Base-by-base conservation (phyloP, 2,113 vertebrate genomes). In the Saimiri boliviensis region DNA sequence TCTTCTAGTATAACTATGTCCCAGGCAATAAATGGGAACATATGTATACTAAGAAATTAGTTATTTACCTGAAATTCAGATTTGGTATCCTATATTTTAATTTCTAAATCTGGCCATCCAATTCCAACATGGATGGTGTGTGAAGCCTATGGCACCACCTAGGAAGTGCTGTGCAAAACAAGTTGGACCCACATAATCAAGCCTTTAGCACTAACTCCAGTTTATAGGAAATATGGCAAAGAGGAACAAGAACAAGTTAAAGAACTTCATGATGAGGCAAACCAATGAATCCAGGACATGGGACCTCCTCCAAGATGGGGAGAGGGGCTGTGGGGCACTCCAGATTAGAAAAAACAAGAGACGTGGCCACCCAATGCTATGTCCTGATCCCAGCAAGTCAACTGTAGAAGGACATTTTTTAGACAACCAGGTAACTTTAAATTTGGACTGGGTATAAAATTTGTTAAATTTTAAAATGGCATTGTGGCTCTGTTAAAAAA, bases 91-190 rank as follows among this genome's bases (percentile, higher is more conserved):
- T 14, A 6, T 32, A 63, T 63, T 63, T 63, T 30, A 30, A 63
- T 63, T 63, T 63, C 27, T 63, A 30, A 63, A 32, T 63, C 45
- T 54, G 45, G n/a, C 56, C 82, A 66, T 10, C 30, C 27, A 30
- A 14, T 8, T 30, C 14, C 17, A 42, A 3, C 7, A 17, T 8
- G 8, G n/a, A 35, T 4, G 20, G 35, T 13, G 9, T 5, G 1
- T 6, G 27, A 63, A 63, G 60, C 60, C 30, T 63, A 63, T 2
- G 27, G 45, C 54, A 30, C 54, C 81, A 37, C 42, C 11, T 9
- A 14, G 45, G 27, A 35, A 35, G 25, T 54, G 3, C 16, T 52
- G 35, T 10, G 45, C 30, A 21, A 21, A 56, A 52, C 56, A 40
- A 68, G 37, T 2, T 21, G 45, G 47, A 47, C 35, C 35, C 49